Evolutionary conservation across 2,797 vertebrate genomes (phyloP), one percentile per base, ranked within the genome.

Genomic region (Anabacerthia variegaticeps): DNA sequence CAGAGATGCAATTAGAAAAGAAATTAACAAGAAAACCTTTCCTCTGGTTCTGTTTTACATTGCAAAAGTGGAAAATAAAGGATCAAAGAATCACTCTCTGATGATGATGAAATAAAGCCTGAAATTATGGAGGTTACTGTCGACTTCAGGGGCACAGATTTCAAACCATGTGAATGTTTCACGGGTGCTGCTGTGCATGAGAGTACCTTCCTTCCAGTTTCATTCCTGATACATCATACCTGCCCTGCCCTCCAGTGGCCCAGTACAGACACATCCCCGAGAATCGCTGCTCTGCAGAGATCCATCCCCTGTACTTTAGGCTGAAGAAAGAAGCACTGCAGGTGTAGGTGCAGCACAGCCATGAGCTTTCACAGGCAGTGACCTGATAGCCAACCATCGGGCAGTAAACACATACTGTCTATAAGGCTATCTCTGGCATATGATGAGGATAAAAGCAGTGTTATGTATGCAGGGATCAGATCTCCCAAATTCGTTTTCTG

Each of bases 191-290:
- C 34, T 39, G 49, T 23, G 41, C 49, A 0, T 2, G 12, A 3
- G 4, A 41, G 46, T 1, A 11, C 36, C 10, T 41, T 85, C 36
- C 44, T 37, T 16, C 49, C 0, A 9, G 2, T 36, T 62, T 39
- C 13, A 1, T 17, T 18, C 48, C 67, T 15, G 59, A 36, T 92
- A 11, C 12, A 6, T 12, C 12, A 10, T 48, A 8, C 36, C 82
- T 84, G 82, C 41, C 76, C 93, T 97, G 95, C 92, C 92, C 89
- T 90, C 93, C 92, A 86, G 95, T 16, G 89, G 95, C 66, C 55
- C 73, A 19, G 51, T 0, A 49, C 68, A 55, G 92, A 36, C 49
- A 21, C 67, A 14, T 6, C 21, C 49, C 16, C 19, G 36, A 4
- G 32, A 8, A 5, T 0, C 23, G 44, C 51, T 20, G 9, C n/a